Evolutionary conservation across 2,888 invertebrate species (phyloP), one percentile per base, ranked within the genome.

Genomic region (Eilema caniola): DNA sequence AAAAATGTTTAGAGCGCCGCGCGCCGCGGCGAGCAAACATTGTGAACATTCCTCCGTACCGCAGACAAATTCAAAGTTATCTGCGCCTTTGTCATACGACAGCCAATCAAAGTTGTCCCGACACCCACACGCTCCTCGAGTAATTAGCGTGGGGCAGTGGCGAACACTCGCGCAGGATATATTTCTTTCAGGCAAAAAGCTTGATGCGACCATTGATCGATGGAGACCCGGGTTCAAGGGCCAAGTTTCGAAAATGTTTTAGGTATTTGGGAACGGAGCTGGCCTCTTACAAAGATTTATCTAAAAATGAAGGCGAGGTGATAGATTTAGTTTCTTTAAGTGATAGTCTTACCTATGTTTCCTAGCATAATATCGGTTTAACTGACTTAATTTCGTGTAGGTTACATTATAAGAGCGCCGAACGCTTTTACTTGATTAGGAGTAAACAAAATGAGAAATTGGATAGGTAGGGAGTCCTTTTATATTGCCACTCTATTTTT

Each of bases 51-150:
- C 37, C 31, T 53, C 23, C 31, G 25, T 14, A 37, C 23, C 53
- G 37, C 16, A 59, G 62, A 63, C 24, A 31, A 41, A 62, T 59
- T 41, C 16, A 12, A 25, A 62, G 62, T 62, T 47, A 66, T 57
- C 60, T 23, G 47, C 63, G 57, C 65, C 59, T 60, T 73, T 71
- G 62, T 63, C 69, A 72, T 71, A 67, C 74, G 76, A 72, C 71
- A 78, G 68, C 66, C 69, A 74, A 76, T 80, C 78, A 76, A 78
- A 78, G 67, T 74, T 72, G 16, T 53, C 57, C 59, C 57, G 64
- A 61, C 78, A 63, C 57, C 47, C 66, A 72, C 76, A 71, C 68
- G 74, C 71, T 74, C 69, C 67, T 57, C 33, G 47, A 37, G 66
- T 80, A 73, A 74, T 73, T 66, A 76, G 69, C 67, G 64, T 69